Conservation (phyloP, 2,113 vertebrate species). For the Neodontobutis hainanensis region DNA sequence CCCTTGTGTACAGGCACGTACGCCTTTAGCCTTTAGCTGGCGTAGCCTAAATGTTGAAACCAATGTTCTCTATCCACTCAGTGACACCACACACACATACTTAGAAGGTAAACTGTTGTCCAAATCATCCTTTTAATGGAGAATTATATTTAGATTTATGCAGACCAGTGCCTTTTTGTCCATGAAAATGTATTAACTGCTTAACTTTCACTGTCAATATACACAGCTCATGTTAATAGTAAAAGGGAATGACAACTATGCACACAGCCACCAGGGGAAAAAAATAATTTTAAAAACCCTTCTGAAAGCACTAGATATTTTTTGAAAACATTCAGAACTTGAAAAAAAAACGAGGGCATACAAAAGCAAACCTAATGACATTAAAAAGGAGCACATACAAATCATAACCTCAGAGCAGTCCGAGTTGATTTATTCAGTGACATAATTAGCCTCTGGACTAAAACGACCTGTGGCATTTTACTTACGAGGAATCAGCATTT, state of each 20-base stretch:
- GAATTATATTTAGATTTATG: no score
- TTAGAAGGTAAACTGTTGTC: no score
- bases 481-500: constrained; percentile 41
- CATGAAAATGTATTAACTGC: no score
- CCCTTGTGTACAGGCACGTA: no score
- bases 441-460: constrained; percentile 1
- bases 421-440: constrained; percentile 6
- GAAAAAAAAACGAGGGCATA: not conserved
- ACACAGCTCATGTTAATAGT: no score
- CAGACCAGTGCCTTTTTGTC: no score
- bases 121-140: no score
- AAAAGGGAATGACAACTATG: not conserved
- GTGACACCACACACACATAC: no score
- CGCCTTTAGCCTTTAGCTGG: no score
- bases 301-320: not conserved
- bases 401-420: not conserved
- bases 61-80: no score
- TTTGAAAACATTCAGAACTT: not conserved
- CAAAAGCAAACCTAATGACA: not conserved
- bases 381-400: not conserved
- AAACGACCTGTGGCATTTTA: constrained; percentile 24
- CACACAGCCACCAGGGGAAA: not conserved
- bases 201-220: no score
- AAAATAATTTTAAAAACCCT: not conserved
- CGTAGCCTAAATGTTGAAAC: no score